These are phyloP conservation scores for Procambarus virginalis DNA, from an alignment of 1,140 invertebrate species.

Conservation along the genomic window DNA sequence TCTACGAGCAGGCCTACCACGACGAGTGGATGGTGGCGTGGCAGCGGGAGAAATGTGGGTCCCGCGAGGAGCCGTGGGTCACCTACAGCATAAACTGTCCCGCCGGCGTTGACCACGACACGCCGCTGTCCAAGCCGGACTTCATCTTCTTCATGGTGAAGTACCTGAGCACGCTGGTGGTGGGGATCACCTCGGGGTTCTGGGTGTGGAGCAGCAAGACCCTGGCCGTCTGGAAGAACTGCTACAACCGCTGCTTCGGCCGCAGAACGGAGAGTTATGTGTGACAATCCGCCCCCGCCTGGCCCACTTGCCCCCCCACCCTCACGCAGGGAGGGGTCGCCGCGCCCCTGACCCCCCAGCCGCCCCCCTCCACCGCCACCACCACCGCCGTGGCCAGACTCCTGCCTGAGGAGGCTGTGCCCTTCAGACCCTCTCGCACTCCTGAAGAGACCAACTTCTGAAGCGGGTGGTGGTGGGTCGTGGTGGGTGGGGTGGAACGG, in stretches of 20 bases:
- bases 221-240: constrained; percentile 80
- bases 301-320: constrained; percentile 57
- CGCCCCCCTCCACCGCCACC: constrained; percentile 42
- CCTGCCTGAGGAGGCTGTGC: constrained; percentile 66
- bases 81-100: constrained; percentile 74
- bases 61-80: constrained; percentile 68
- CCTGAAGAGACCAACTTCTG: constrained; percentile 70
- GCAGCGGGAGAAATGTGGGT: constrained; percentile 80
- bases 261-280: constrained; percentile 66
- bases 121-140: constrained; percentile 73
- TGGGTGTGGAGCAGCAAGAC: constrained; percentile 81
- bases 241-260: constrained; percentile 65
- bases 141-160: constrained; percentile 78
- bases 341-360: constrained; percentile 49
- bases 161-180: constrained; percentile 78
- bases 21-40: constrained; percentile 84
- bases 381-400: constrained; percentile 53
- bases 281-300: constrained; percentile 71
- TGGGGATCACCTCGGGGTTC: constrained; percentile 80
- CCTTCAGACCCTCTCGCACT: constrained; percentile 67
- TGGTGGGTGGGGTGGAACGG: background rate
- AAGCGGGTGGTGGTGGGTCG: constrained; percentile 25
- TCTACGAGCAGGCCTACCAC: constrained; percentile 88
- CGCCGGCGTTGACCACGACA: constrained; percentile 43
- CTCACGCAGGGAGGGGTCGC: constrained; percentile 36